Evolutionary conservation across 1,140 invertebrate species (phyloP), one percentile per base, ranked within the genome.

Genomic region (Zaprionus ghesquierei): DNA sequence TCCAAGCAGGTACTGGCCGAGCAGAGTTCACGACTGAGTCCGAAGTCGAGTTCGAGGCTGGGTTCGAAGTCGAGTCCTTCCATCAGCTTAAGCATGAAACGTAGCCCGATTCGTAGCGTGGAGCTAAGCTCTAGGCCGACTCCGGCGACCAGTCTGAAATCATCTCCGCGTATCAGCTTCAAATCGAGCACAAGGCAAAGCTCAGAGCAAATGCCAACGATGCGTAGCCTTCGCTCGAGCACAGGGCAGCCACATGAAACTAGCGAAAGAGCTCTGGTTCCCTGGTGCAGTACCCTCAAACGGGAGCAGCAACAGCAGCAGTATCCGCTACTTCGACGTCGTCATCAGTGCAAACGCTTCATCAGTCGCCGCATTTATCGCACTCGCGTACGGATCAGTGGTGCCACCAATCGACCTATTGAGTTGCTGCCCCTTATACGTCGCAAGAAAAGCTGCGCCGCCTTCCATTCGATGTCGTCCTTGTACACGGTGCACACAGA

Each of bases 401-500:
- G 66, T 5, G 46, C 70, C 0, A 22, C 10, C 18, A 38, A 35
- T 49, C 56, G 18, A 1, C 33, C 13, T 2, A 46, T 58, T 25
- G 10, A 22, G 2, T 3, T 35, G 25, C 4, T 13, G 18, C 50
- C 46, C 20, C 58, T 66, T 15, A 2, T 15, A n/a, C 56, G 33
- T n/a, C 35, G 22, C 5, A 75, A 15, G 53, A 13, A 22, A 59
- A 13, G 79, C 89, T 2, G 6, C 35, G 22, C 12, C 35, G 91
- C 89, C 15, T 91, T 91, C 35, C 68, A 85, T 58, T 90, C 90
- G 9, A 35, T 46, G 0, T 18, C 35, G 0, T 80, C 84, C 0
- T 27, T 69, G 4, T 60, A 89, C 15, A 72, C 84, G 15, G 23
- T 23, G 2, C 73, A 84, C 23, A 64, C 77, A 6, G 53, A 51